phyloP scores from a whole-genome alignment of 2,888 invertebrate species.

The Carpatolechia fugitivella region DNA sequence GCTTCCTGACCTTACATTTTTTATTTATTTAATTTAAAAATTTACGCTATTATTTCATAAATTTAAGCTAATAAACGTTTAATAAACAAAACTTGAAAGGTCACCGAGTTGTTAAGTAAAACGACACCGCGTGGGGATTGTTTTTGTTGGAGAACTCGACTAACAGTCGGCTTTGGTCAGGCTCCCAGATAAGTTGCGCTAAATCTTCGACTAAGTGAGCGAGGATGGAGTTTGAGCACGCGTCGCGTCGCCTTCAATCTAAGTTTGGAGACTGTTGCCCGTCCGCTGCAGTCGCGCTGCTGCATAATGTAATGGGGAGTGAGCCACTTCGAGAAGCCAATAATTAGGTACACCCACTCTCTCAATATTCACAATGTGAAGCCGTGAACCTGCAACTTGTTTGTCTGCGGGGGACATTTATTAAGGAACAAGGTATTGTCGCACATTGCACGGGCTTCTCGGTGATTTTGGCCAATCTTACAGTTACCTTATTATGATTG shows the following conservation, averaged over 20 bases:
- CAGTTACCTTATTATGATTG: too few species aligned
- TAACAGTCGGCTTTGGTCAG: slow-evolving; percentile 12
- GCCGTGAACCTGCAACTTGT: slow-evolving; percentile 1
- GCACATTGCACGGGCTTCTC: background rate
- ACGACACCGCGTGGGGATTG: slow-evolving; percentile 7
- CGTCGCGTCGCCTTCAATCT: slow-evolving; percentile 74
- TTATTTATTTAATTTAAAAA: too few species aligned
- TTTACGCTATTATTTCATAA: too few species aligned
- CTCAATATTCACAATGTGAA: slow-evolving; percentile 28
- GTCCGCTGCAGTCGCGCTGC: slow-evolving; percentile 49
- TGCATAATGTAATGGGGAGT: slow-evolving; percentile 71
- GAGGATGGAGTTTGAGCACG: slow-evolving; percentile 71
- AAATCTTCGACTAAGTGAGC: slow-evolving; percentile 65
- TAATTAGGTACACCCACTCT: slow-evolving; percentile 48
- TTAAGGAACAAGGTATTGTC: background rate
- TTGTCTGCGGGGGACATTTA: background rate
- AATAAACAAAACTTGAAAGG: slow-evolving; percentile 1
- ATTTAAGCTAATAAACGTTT: background rate
- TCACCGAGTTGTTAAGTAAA: background rate
- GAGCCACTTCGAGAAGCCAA: slow-evolving; percentile 51
- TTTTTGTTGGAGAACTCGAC: slow-evolving; percentile 5
- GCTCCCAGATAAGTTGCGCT: slow-evolving; percentile 49
- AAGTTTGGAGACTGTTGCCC: slow-evolving; percentile 66
- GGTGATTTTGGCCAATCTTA: background rate
- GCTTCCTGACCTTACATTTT: slow-evolving; percentile 51